Evolutionary conservation across 2,888 invertebrate genomes (phyloP).

Genomic region (Germaria angustata): DNA sequence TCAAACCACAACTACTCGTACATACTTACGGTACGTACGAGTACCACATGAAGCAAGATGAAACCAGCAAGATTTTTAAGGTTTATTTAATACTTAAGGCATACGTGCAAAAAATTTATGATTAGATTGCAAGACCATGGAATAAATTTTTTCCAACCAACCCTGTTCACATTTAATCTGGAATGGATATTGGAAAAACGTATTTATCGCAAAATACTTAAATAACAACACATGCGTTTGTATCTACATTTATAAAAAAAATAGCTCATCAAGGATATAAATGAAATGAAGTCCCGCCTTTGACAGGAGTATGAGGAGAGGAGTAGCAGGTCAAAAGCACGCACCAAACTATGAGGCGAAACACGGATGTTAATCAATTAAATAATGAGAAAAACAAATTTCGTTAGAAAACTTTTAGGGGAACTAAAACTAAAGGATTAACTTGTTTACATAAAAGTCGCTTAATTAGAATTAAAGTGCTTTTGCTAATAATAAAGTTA

Average conservation of each 20-base stretch:
- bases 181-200: neutral
- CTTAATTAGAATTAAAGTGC: no score
- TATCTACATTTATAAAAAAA: neutral
- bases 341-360: slow-evolving; percentile 8
- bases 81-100: slow-evolving; percentile 28
- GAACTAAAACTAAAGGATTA: neutral
- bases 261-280: neutral
- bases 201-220: neutral
- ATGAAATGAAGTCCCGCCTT: neutral
- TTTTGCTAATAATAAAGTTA: no score
- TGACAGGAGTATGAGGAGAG: neutral
- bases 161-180: no score
- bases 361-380: neutral
- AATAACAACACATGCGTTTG: neutral
- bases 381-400: neutral
- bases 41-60: neutral
- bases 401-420: neutral
- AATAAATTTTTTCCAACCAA: neutral
- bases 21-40: neutral
- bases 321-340: slow-evolving; percentile 21
- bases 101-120: slow-evolving; percentile 46
- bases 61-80: neutral
- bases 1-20: no score
- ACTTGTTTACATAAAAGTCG: neutral
- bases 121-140: neutral